Conservation (phyloP, 2,113 vertebrate species). For the Gallinago paraguaiae region DNA sequence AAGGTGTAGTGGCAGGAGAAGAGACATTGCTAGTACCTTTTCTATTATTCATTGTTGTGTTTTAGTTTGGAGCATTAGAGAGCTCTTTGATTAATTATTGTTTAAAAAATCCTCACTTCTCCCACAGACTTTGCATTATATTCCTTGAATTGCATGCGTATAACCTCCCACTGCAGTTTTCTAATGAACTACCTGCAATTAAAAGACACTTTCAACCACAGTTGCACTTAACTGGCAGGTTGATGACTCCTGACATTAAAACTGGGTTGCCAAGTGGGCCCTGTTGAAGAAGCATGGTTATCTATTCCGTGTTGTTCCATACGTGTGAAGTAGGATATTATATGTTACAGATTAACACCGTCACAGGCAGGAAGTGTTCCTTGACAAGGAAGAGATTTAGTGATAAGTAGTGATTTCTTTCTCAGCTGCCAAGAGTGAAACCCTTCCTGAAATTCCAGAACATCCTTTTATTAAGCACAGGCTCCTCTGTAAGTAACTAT, state of each 20-base stretch:
- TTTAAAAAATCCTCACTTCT: neutral
- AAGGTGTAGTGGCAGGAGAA: neutral
- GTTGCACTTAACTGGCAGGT: neutral
- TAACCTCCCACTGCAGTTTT: neutral
- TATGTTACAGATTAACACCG: neutral
- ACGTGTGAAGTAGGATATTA: neutral
- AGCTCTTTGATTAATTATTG: neutral
- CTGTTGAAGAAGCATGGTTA: neutral
- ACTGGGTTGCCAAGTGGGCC: neutral
- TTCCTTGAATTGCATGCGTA: neutral
- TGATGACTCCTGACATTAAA: neutral
- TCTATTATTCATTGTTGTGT: neutral
- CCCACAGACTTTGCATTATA: neutral
- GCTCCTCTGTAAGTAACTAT: neutral
- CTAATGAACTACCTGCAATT: neutral
- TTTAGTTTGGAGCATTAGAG: neutral
- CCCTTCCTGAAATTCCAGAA: constrained; percentile 13
- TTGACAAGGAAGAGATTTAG: constrained; percentile 33
- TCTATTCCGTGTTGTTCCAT: neutral
- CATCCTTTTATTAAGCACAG: neutral
- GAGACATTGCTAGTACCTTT: neutral
- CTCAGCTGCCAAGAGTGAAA: constrained; percentile 22
- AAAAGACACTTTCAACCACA: neutral
- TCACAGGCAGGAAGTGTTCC: constrained; percentile 18
- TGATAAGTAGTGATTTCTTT: constrained; percentile 15